Base-by-base conservation (phyloP, 1,140 invertebrate species). In the Lasioglossum baleicum region DNA sequence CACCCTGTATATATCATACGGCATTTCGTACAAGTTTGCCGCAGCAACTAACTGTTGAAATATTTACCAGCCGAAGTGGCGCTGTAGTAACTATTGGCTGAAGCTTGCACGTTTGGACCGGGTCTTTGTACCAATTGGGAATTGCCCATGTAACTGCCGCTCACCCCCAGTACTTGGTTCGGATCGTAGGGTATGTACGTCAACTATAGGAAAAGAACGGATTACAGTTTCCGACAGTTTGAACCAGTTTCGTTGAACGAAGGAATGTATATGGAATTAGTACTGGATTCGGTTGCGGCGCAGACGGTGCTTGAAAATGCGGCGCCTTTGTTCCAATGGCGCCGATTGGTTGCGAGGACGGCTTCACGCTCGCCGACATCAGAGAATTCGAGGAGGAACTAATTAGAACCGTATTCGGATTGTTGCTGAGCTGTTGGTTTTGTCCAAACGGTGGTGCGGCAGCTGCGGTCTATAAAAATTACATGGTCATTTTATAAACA, bases 321-420 rank as follows among this genome's bases (percentile, higher is more conserved):
- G 90, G 86, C 69, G 92, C 92, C 90, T 96, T 96, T 17, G 95
- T 94, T 82, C 97, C 96, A 88, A 98, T 96, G 80, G 97, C 95
- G 87, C 96, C 96, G 89, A 97, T 97, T 88, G 95, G 96, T 93
- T 97, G 96, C 70, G 95, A 95, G 15, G 96, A 96, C 26, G 96
- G 96, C 90, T 98, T 98, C 20, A 98, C 96, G 83, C 95, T 96
- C 56, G 97, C 96, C 1, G 97, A 98, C 97, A 98, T 98, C 65
- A 98, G 94, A 31, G 97, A 97, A 92, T 97, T 97, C 11, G 96
- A 96, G 11, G 96, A 96, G 42, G 97, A 97, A 68, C 97, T 97
- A 77, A 98, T 98, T 80, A 98, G 95, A 73, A 98, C 96, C 42
- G 97, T 97, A 87, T 96, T 98, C 40, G 97, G 97, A 93, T 96